These are phyloP conservation scores for Sphenodon punctatus DNA, from an alignment of 2,797 vertebrate species.

Conservation along the genomic window DNA sequence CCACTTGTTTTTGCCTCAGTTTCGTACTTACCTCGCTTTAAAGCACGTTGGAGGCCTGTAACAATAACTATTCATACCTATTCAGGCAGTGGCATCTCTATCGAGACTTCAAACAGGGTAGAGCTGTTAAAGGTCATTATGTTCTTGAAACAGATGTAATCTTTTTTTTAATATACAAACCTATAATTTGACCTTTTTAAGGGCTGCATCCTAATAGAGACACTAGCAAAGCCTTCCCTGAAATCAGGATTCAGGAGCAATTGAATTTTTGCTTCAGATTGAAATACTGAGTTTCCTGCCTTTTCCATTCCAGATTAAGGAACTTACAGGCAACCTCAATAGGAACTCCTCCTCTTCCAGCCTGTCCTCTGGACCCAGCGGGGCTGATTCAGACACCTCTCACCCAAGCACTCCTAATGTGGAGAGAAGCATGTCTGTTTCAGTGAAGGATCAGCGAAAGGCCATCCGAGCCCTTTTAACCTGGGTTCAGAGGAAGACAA, in stretches of 20 bases:
- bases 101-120: neutral
- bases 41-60: no score
- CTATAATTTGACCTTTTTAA: conserved; percentile 25
- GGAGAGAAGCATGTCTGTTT: conserved; percentile 74
- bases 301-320: conserved; percentile 87
- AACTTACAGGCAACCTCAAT: conserved; percentile 94
- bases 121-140: conserved; percentile 1
- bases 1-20: no score
- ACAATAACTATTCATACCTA: neutral
- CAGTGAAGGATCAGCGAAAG: conserved; percentile 87
- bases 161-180: neutral
- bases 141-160: fast-evolving
- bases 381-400: conserved; percentile 88
- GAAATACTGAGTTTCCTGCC: neutral
- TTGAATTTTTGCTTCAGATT: neutral
- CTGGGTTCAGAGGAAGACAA: conserved; percentile 94
- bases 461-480: conserved; percentile 91
- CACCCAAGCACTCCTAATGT: conserved; percentile 83
- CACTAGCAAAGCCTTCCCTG: no score
- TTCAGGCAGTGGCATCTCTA: neutral
- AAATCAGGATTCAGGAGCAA: no score
- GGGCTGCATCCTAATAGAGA: no score
- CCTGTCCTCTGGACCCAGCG: conserved; percentile 89
- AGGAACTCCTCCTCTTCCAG: conserved; percentile 90
- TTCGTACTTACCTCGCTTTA: no score